Percentiles rank a stretch among this genome's conserved stretches.
phyloP scores from a whole-genome alignment of 2,797 vertebrate species.

The Helostoma temminkii region DNA sequence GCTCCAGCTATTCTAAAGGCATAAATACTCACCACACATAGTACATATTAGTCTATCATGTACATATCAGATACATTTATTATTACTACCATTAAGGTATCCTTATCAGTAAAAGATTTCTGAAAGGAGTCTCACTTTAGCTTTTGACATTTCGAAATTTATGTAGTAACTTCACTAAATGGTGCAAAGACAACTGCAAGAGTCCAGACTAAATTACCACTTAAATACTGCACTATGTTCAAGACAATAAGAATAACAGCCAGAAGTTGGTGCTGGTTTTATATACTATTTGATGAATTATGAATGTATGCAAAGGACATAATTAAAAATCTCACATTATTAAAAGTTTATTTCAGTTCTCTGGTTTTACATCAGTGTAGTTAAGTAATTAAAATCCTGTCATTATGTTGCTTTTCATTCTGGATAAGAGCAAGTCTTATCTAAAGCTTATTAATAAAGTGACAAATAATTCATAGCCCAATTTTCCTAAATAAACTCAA shows the following conservation, averaged over 20 bases:
- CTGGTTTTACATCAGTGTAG: conserved; percentile 13
- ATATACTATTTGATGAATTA: conserved; percentile 6
- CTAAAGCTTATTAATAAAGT: conserved; percentile 22
- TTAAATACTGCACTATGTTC: not conserved
- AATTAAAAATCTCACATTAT: not conserved
- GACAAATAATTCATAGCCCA: conserved; percentile 5
- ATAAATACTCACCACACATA: conserved; percentile 1
- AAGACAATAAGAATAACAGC: not conserved
- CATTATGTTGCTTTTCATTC: conserved; percentile 31
- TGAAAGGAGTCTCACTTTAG: too few species aligned
- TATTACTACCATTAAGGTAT: not conserved
- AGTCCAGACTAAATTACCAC: not conserved
- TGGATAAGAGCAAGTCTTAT: conserved; percentile 29
- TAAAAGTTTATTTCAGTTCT: not conserved
- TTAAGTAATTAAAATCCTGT: conserved; percentile 36
- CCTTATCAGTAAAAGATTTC: not conserved
- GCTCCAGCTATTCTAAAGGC: conserved; percentile 92
- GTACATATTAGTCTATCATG: not conserved
- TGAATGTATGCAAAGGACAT: not conserved
- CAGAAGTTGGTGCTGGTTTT: not conserved
- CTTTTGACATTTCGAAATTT: too few species aligned
- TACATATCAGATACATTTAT: too few species aligned
- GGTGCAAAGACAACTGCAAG: not conserved
- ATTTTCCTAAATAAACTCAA: conserved; percentile 12
- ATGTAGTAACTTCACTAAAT: not conserved